These are phyloP conservation scores for Mesopsocus fuscifrons DNA, from an alignment of 2,888 invertebrate genomes.

Conservation along the genomic window DNA sequence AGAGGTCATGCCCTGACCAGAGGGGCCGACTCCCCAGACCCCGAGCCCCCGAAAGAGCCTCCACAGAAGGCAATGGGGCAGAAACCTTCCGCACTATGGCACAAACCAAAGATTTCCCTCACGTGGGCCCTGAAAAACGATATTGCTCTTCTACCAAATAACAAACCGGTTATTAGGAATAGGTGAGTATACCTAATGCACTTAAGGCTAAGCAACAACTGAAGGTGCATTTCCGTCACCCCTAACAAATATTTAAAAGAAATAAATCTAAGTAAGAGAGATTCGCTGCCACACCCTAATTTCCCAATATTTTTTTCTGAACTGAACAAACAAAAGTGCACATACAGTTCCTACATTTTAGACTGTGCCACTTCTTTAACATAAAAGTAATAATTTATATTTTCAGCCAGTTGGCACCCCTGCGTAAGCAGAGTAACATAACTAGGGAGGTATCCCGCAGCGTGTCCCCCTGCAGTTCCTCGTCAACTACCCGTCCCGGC, in stretches of 20 bases:
- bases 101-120: conserved; percentile 45
- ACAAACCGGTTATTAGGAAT: not conserved
- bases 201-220: not conserved
- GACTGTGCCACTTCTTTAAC: not conserved
- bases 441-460: not conserved
- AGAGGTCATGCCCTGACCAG: no score
- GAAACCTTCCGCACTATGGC: conserved; percentile 3
- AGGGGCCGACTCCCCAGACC: no score
- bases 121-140: conserved; percentile 46
- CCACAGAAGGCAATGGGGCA: not conserved
- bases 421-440: not conserved
- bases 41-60: not conserved
- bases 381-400: not conserved
- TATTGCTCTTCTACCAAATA: conserved; percentile 1
- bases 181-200: not conserved
- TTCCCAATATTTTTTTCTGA: no score
- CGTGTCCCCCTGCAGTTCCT: conserved; percentile 3
- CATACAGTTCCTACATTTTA: not conserved
- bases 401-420: not conserved
- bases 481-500: not conserved
- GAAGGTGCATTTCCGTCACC: no score
- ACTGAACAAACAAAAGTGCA: no score
- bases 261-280: no score
- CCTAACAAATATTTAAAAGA: no score
- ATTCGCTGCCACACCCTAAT: no score